Percentiles rank a stretch among this genome's conserved stretches.
phyloP scores from a whole-genome alignment of 2,113 vertebrate genomes.

The Vombatus ursinus region DNA sequence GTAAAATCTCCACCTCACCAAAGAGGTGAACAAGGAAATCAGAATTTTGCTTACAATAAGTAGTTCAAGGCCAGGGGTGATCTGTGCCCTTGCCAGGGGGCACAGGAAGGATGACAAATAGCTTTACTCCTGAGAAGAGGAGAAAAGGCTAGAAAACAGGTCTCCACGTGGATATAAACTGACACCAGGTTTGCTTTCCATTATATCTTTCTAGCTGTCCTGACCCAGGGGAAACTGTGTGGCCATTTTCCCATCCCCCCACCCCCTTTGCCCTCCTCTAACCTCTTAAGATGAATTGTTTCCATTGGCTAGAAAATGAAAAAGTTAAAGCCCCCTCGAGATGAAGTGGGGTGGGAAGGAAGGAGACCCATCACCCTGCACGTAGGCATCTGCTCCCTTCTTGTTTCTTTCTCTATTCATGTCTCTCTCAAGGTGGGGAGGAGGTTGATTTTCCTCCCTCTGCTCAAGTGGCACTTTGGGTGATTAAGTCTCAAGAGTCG shows the following conservation, averaged over 20 bases:
- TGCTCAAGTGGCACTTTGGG: conserved; percentile 74
- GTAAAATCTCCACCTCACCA: neutral
- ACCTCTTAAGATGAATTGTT: neutral
- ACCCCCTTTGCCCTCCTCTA: conserved; percentile 23
- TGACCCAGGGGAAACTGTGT: neutral
- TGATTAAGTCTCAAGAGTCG: conserved; percentile 50
- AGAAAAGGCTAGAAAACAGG: neutral
- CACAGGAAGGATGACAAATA: neutral
- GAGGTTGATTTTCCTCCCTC: conserved; percentile 32
- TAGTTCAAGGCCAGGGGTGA: neutral
- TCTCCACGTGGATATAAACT: neutral
- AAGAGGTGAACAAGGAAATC: conserved; percentile 21
- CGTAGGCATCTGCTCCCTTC: neutral
- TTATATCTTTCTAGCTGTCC: neutral
- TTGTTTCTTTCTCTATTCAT: neutral
- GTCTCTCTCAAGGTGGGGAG: conserved; percentile 9
- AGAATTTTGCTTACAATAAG: neutral
- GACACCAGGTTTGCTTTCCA: neutral
- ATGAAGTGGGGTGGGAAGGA: neutral
- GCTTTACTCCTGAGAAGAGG: neutral
- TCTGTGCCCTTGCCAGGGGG: neutral
- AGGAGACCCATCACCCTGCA: neutral
- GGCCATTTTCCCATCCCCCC: conserved; percentile 36
- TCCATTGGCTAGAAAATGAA: neutral
- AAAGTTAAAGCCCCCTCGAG: neutral